Conservation (phyloP, 2,113 vertebrate species). For the Psophia crepitans region DNA sequence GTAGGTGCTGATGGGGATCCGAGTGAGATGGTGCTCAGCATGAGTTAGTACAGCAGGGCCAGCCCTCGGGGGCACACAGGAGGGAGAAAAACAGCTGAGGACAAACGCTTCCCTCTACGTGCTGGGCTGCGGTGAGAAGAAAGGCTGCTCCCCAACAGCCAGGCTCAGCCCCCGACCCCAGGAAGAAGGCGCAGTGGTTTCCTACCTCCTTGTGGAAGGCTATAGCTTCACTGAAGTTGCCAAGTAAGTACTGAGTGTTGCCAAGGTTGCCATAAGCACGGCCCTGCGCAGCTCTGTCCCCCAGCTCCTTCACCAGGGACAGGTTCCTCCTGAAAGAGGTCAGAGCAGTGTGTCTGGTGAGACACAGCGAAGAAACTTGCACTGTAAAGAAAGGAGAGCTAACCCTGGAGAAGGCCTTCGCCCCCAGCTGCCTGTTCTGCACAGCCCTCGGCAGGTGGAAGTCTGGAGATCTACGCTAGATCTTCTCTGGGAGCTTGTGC, state of each 20-base stretch:
- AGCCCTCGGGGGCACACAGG: fast-evolving
- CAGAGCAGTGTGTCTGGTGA: background rate
- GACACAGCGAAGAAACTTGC: background rate
- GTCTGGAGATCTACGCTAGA: background rate
- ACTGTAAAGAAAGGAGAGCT: background rate
- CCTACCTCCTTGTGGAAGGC: slow-evolving; percentile 94
- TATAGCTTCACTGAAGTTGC: slow-evolving; percentile 90
- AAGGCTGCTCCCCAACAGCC: background rate
- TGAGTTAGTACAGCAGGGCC: background rate
- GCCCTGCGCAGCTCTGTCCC: slow-evolving; percentile 92
- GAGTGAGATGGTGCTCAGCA: background rate
- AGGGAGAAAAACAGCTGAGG: background rate
- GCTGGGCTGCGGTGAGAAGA: background rate
- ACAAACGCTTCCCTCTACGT: background rate
- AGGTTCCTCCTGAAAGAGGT: slow-evolving; percentile 86
- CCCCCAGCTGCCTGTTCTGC: fast-evolving
- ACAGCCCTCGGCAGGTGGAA: background rate
- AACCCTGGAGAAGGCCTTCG: background rate
- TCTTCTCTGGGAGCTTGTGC: background rate
- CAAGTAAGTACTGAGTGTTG: slow-evolving; percentile 94
- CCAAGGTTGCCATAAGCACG: slow-evolving; percentile 94
- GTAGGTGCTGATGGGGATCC: background rate
- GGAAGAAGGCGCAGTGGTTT: fast-evolving
- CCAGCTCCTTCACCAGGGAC: slow-evolving; percentile 92
- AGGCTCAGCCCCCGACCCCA: background rate